These are phyloP conservation scores for Agapornis canus DNA, from an alignment of 2,797 vertebrate species.

Conservation along the genomic window DNA sequence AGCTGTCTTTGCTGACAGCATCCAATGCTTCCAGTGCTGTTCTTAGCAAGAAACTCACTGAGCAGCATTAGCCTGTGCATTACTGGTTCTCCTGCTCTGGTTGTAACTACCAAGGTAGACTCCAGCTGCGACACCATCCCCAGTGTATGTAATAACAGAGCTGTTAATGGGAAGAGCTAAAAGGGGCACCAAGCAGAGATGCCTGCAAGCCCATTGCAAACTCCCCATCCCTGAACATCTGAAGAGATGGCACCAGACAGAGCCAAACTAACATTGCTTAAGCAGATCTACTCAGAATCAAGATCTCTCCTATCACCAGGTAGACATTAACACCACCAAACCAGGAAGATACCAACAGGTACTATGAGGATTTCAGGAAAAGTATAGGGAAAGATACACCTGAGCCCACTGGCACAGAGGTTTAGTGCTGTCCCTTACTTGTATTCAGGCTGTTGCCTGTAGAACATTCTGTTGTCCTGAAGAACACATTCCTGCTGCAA, in stretches of 20 bases:
- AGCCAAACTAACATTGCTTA: not conserved
- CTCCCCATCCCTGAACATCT: not conserved
- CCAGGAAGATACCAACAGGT: not conserved
- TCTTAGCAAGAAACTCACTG: not conserved
- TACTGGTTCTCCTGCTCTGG: not conserved
- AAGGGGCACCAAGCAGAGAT: not conserved
- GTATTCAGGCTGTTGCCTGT: not conserved
- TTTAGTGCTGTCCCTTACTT: not conserved
- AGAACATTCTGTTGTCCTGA: not conserved
- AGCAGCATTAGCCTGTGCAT: not conserved
- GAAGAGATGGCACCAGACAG: not conserved
- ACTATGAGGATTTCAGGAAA: not conserved
- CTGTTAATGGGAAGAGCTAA: not conserved
- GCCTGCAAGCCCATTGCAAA: not conserved
- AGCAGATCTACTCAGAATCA: not conserved
- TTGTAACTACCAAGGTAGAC: not conserved
- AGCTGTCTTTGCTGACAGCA: not conserved
- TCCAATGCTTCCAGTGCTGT: fast-evolving
- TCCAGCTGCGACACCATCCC: not conserved
- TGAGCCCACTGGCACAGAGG: not conserved
- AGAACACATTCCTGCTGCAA: not conserved
- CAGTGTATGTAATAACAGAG: fast-evolving
- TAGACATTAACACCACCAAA: not conserved
- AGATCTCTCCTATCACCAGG: not conserved
- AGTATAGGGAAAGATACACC: not conserved